Conservation (phyloP, 2,113 vertebrate genomes). For the Arizona elegans region DNA sequence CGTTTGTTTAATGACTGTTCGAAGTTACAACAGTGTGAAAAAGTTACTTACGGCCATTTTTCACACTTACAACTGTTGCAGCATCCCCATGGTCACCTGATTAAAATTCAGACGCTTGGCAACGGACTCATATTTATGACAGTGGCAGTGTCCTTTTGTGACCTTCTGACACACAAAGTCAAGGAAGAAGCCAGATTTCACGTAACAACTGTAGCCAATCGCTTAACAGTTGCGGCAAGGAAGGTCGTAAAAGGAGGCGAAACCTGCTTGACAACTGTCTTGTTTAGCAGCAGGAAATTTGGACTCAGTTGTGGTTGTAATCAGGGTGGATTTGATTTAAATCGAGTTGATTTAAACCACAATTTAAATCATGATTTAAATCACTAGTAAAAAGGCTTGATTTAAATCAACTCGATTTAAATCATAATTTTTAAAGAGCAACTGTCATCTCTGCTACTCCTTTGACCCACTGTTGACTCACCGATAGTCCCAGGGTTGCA, state of each 20-base stretch:
- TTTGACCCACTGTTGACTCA: too few relatives aligned
- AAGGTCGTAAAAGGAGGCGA: neutral
- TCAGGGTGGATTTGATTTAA: too few relatives aligned
- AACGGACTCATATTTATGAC: neutral
- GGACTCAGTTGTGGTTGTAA: too few relatives aligned
- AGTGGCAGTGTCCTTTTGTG: neutral
- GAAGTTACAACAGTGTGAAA: neutral
- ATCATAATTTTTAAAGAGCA: too few relatives aligned
- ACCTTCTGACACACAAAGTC: neutral
- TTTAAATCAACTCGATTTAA: too few relatives aligned
- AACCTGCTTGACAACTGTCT: too few relatives aligned
- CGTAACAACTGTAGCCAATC: neutral
- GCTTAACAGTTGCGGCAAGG: neutral
- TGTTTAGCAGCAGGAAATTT: too few relatives aligned
- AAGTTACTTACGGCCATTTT: neutral
- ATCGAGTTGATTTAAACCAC: too few relatives aligned
- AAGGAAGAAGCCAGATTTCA: neutral
- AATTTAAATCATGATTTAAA: too few relatives aligned
- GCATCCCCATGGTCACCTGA: neutral
- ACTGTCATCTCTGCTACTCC: too few relatives aligned
- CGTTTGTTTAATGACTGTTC: neutral
- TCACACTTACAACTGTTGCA: neutral
- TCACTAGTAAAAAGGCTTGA: too few relatives aligned
- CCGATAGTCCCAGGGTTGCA: too few relatives aligned
- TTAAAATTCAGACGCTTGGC: neutral